These are phyloP conservation scores for Orcinus orca DNA, from an alignment of 2,113 vertebrate species.

Conservation along the genomic window DNA sequence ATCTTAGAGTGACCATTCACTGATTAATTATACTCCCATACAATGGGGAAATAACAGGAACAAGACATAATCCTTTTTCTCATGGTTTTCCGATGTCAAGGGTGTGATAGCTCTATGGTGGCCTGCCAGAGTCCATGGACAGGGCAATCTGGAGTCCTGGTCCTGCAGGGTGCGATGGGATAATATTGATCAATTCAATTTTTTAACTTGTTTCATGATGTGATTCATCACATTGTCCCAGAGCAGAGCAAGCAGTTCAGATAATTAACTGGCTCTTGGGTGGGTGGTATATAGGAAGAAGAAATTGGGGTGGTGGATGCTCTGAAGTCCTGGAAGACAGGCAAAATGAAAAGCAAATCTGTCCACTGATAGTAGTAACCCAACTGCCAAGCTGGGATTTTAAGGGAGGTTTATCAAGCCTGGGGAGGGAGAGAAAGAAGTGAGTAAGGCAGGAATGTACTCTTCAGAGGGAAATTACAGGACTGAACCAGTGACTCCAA, in stretches of 20 bases:
- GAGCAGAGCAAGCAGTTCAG: not conserved
- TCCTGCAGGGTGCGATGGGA: not conserved
- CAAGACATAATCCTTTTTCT: not conserved
- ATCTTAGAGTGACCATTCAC: not conserved
- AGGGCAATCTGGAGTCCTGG: not conserved
- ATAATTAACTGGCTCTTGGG: not conserved
- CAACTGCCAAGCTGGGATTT: not conserved
- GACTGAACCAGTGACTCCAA: not conserved
- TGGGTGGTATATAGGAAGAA: not conserved
- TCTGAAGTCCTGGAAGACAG: not conserved
- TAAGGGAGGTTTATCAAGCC: not conserved
- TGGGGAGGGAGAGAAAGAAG: not conserved
- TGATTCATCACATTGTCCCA: not conserved
- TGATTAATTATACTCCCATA: not conserved
- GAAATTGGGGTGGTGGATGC: not conserved
- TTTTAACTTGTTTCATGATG: not conserved
- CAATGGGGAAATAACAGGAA: not conserved
- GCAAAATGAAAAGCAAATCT: not conserved
- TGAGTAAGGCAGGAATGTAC: not conserved
- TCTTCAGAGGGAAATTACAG: not conserved
- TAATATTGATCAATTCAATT: not conserved
- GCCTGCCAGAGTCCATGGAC: not conserved
- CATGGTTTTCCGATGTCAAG: not conserved
- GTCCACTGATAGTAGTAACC: not conserved
- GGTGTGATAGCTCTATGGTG: rapidly evolving